Evolutionary conservation across 2,888 invertebrate genomes (phyloP).

Genomic region (Xestia sexstrigata): DNA sequence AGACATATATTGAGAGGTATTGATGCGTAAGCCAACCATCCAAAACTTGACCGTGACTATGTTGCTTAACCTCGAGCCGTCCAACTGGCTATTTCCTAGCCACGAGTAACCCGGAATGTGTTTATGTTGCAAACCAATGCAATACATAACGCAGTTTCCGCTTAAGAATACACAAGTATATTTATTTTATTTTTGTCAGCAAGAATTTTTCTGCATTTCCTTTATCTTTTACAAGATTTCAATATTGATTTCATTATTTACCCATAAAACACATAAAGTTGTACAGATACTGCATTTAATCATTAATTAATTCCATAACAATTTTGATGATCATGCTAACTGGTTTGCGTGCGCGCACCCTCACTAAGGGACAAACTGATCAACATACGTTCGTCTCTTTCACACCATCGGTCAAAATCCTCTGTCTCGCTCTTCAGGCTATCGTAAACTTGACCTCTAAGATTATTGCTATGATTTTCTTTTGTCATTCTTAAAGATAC

Average conservation of each 20-base stretch:
- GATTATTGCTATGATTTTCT: conserved; percentile 74
- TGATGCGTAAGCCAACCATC: not conserved
- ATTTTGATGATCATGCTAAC: conserved; percentile 76
- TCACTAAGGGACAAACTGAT: conserved; percentile 57
- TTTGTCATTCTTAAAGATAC: conserved; percentile 78
- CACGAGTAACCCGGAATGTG: not conserved
- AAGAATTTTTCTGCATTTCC: not conserved
- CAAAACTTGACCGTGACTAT: not conserved
- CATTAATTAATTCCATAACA: conserved; percentile 67
- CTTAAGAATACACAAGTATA: not conserved
- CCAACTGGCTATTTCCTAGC: not conserved
- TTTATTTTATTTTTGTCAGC: not conserved
- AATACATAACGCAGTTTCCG: conserved; percentile 17
- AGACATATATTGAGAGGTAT: not conserved
- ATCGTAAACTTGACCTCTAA: conserved; percentile 87
- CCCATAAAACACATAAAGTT: conserved; percentile 20
- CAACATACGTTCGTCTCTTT: conserved; percentile 70
- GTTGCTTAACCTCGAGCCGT: conserved; percentile 15
- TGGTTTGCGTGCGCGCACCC: conserved; percentile 77
- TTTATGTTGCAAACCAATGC: conserved; percentile 20
- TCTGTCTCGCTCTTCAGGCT: conserved; percentile 71
- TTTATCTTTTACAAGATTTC: not conserved
- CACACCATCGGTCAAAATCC: conserved; percentile 38
- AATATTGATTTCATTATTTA: conserved; percentile 10
- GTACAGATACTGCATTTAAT: conserved; percentile 56